phyloP scores from a whole-genome alignment of 2,888 invertebrate genomes.

The Bombylius major region DNA sequence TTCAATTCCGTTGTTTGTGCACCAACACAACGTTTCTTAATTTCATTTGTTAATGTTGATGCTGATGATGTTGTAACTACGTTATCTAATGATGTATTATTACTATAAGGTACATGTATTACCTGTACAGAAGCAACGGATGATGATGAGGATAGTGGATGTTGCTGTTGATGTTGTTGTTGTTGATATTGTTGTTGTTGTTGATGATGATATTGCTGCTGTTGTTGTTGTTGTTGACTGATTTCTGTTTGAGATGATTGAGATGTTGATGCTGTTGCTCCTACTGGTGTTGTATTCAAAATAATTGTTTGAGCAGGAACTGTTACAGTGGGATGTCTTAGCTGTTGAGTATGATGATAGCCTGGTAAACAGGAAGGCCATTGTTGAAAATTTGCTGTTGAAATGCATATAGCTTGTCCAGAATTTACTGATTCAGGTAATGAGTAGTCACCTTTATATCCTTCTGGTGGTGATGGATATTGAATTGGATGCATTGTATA shows the following conservation, averaged over 20 bases:
- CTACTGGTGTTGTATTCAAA: neutral
- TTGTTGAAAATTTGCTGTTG: constrained; percentile 37
- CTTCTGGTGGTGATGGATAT: constrained; percentile 57
- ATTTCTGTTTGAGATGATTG: constrained; percentile 1
- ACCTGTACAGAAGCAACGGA: neutral
- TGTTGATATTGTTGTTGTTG: constrained; percentile 12
- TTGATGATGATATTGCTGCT: constrained; percentile 14
- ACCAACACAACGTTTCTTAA: constrained; percentile 44
- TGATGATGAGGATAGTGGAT: constrained; percentile 8
- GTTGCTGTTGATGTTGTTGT: constrained; percentile 12
- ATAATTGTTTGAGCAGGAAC: neutral
- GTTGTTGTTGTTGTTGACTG: constrained; percentile 12
- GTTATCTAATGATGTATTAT: constrained; percentile 20
- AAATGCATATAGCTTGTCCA: constrained; percentile 8
- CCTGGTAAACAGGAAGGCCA: constrained; percentile 44
- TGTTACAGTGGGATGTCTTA: constrained; percentile 24
- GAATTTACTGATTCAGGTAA: constrained; percentile 26
- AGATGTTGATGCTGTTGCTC: constrained; percentile 17
- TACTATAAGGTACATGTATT: constrained; percentile 23
- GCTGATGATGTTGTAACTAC: constrained; percentile 17
- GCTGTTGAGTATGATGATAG: constrained; percentile 34
- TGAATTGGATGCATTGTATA: constrained; percentile 49
- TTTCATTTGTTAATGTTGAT: constrained; percentile 30
- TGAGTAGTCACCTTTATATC: constrained; percentile 49
- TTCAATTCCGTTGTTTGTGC: constrained; percentile 46